Base-by-base conservation (phyloP, 2,888 invertebrate species). In the Lymantria dispar region DNA sequence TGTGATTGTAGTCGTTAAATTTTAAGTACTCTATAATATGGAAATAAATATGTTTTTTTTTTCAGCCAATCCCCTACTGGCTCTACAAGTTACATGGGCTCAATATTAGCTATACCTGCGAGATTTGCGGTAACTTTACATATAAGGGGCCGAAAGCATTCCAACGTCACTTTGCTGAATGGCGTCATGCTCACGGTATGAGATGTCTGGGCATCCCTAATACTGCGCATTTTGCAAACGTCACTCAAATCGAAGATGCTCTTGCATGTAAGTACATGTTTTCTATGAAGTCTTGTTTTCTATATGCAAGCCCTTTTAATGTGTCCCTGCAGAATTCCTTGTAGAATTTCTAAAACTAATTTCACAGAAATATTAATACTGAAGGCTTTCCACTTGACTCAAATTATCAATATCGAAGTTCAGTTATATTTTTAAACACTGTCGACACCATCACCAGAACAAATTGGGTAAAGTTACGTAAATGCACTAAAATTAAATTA, bases 141-240 rank as follows among this genome's bases (percentile, higher is more conserved):
- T 99, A 99, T 89, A 98, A 96, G 77, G 99, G 99, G 0, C 99
- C 99, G 0, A 99, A 99, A 85, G 99, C 99, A 14, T 99, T 99
- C 87, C 99, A 99, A 83, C 93, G 99, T 44, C 99, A 99, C 87
- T 99, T 99, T 91, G 98, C 99, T 0, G 96, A 96, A 79, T 96
- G 96, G 96, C 89, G 96, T 22, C 96, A 96, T 73, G 96, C 96
- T 10, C 96, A 96, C 80, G 99, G 99, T 36, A 99, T 99, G 99
- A 93, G 99, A 15, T 99, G 99, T 80, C 93, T 99, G 12, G 99
- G 99, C 7, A 99, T 99, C 67, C 99, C 99, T 0, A 99, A 99
- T 84, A 99, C 99, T 0, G 99, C 99, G 0, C 99, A 99, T 91
- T 99, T 99, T 90, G 99, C 99, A 0, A 99, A 99, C 83, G 99